These are phyloP conservation scores for Noctua comes DNA, from an alignment of 2,888 invertebrate species.

Conservation along the genomic window DNA sequence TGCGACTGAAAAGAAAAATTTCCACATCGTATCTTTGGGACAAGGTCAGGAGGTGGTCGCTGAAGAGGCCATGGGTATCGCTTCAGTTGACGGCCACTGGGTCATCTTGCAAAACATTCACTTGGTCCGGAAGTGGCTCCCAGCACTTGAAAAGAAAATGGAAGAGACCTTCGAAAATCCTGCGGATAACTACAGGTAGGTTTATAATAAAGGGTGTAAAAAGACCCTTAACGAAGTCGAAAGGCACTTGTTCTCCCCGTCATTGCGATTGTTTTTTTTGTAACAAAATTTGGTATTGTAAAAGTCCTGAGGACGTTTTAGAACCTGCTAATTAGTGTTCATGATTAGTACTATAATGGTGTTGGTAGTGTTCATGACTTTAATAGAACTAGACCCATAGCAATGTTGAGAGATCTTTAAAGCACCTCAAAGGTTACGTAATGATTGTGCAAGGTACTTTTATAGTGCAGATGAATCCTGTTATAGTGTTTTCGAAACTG, in stretches of 20 bases:
- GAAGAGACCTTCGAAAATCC: slow-evolving; percentile 94
- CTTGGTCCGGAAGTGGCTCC: slow-evolving; percentile 97
- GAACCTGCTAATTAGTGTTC: too few species aligned
- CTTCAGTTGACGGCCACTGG: slow-evolving; percentile 96
- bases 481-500: background rate
- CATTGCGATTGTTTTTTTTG: background rate
- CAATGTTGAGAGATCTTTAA: too few species aligned
- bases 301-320: too few species aligned
- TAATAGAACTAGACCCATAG: too few species aligned
- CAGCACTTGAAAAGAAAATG: slow-evolving; percentile 96
- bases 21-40: slow-evolving; percentile 98
- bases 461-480: background rate
- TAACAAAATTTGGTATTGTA: too few species aligned
- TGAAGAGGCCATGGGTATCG: slow-evolving; percentile 95
- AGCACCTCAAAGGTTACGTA: background rate
- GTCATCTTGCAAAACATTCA: slow-evolving; percentile 98
- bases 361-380: too few species aligned
- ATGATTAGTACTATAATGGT: too few species aligned
- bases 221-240: background rate
- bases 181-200: slow-evolving; percentile 90
- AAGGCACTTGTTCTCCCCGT: background rate
- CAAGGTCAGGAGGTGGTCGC: slow-evolving; percentile 98
- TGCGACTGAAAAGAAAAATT: slow-evolving; percentile 94
- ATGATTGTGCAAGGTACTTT: background rate
- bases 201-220: background rate